A percentile compares a stretch with the other conserved stretches of the same genome.
Conservation (phyloP, 92 coral and sea anemone species). For the Plumapathes pennacea region DNA sequence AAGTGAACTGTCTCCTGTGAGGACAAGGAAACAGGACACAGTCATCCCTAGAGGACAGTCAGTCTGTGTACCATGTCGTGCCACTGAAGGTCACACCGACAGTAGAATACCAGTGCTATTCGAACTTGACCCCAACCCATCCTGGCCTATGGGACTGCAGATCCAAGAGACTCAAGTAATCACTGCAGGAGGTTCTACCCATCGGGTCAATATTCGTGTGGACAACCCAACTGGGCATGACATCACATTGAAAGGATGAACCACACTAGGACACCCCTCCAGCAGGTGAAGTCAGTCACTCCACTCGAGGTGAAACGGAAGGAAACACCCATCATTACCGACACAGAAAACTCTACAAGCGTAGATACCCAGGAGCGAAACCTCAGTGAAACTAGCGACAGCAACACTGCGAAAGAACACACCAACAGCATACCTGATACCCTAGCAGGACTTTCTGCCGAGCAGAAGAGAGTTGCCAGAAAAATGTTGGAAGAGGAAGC, state of each 20-base stretch:
- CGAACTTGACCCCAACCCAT: conserved; percentile 53
- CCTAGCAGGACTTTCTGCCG: conserved; percentile 17
- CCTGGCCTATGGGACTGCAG: conserved; percentile 54
- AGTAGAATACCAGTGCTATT: conserved; percentile 62
- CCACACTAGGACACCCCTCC: conserved; percentile 30
- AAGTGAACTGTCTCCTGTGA: conserved; percentile 45
- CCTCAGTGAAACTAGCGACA: neutral
- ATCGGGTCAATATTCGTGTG: conserved; percentile 27
- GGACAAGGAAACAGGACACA: conserved; percentile 49
- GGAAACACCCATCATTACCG: neutral
- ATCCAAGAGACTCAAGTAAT: conserved; percentile 35
- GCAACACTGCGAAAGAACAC: neutral
- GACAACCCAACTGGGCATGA: conserved; percentile 29
- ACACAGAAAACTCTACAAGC: neutral
- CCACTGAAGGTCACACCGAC: conserved; percentile 46
- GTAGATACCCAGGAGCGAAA: neutral
- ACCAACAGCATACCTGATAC: conserved; percentile 7
- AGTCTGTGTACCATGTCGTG: conserved; percentile 25
- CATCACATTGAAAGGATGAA: conserved; percentile 17
- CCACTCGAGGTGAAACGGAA: conserved; percentile 36
- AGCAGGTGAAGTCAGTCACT: conserved; percentile 45
- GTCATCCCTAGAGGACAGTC: conserved; percentile 38
- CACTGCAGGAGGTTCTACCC: conserved; percentile 28
- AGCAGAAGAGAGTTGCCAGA: conserved; percentile 13
- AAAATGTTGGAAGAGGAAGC: conserved; percentile 32